Percentiles rank a stretch among this genome's conserved stretches.
Conservation (phyloP, 1,140 invertebrate species). For the Adoxophyes honmai region DNA sequence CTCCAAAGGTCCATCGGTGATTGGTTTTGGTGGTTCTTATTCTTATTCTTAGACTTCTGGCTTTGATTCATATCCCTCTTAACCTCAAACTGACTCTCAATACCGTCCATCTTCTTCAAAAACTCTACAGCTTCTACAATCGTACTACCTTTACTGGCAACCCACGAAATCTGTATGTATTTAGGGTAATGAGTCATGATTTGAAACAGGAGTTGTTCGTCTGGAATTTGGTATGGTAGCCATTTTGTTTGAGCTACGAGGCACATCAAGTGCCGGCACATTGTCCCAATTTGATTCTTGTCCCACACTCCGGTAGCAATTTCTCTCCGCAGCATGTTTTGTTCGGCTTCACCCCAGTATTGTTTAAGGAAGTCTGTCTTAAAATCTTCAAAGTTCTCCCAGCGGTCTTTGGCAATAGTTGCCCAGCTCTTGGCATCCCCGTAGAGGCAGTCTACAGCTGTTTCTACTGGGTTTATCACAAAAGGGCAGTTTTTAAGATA, state of each 20-base stretch:
- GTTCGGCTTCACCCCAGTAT: slow-evolving; percentile 26
- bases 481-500: not conserved
- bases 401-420: not conserved
- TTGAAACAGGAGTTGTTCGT: slow-evolving; percentile 19
- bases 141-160: not conserved
- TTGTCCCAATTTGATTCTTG: slow-evolving; percentile 12
- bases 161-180: slow-evolving; percentile 19
- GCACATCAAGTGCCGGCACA: slow-evolving; percentile 16
- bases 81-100: too few relatives aligned
- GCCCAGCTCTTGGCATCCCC: not conserved
- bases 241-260: slow-evolving; percentile 16
- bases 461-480: not conserved
- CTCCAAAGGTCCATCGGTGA: too few relatives aligned
- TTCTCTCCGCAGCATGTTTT: slow-evolving; percentile 19
- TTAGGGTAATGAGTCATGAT: slow-evolving; percentile 26
- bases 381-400: slow-evolving; percentile 23
- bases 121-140: slow-evolving; percentile 17
- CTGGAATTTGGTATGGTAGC: slow-evolving; percentile 16
- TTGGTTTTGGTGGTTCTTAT: too few relatives aligned
- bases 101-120: slow-evolving; percentile 12
- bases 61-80: too few relatives aligned
- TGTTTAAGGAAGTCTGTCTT: slow-evolving; percentile 22
- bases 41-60: too few relatives aligned
- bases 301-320: slow-evolving; percentile 20
- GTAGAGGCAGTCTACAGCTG: not conserved